Percentiles rank a stretch among this genome's conserved stretches.
These are phyloP conservation scores for Omphaloscelis lunosa DNA, from an alignment of 2,888 invertebrate genomes.

Conservation along the genomic window DNA sequence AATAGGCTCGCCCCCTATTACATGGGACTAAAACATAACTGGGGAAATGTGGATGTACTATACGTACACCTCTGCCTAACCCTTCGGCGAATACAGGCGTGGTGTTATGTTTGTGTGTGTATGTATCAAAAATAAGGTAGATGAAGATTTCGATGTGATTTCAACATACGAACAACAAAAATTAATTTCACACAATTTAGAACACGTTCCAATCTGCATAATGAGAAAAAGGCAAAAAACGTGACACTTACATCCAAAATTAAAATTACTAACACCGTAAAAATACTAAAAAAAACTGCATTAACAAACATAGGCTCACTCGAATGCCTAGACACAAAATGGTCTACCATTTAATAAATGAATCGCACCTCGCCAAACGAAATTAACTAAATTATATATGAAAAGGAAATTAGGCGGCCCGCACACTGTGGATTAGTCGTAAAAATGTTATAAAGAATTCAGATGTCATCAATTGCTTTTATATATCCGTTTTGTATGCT, in stretches of 20 bases:
- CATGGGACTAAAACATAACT: no score
- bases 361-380: conserved; percentile 51
- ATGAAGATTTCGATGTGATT: no score
- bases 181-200: no score
- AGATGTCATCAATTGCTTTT: conserved; percentile 45
- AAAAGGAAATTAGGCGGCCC: conserved; percentile 49
- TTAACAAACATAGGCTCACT: conserved; percentile 24
- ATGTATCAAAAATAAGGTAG: no score
- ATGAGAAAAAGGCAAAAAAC: neutral
- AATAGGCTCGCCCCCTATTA: no score
- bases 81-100: no score
- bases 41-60: no score
- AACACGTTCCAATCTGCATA: no score
- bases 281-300: conserved; percentile 12
- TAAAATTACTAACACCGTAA: neutral
- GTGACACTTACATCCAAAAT: neutral
- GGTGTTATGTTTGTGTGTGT: no score
- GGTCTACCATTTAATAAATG: conserved; percentile 40
- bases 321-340: conserved; percentile 35
- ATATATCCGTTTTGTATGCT: conserved; percentile 54
- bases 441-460: conserved; percentile 54
- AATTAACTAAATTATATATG: conserved; percentile 57
- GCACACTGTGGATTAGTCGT: conserved; percentile 58
- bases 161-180: neutral
- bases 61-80: no score